A percentile compares a stretch with the other conserved stretches of the same genome.
phyloP scores from a whole-genome alignment of 2,113 vertebrate genomes.

The Peromyscus maniculatus region DNA sequence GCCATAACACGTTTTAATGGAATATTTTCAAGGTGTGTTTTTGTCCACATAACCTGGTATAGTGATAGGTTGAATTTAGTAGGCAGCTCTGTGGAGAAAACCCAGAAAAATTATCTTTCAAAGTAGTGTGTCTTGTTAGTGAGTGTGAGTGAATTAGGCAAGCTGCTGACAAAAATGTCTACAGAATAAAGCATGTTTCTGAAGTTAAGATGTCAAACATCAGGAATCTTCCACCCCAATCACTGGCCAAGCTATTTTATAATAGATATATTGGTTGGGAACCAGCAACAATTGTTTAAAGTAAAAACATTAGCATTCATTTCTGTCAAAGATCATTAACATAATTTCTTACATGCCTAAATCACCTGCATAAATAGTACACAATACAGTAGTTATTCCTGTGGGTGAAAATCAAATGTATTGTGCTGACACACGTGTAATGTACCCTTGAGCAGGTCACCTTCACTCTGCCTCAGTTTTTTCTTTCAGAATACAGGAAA shows the following conservation, averaged over 20 bases:
- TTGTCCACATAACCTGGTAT: neutral
- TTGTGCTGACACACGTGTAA: neutral
- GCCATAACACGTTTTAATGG: neutral
- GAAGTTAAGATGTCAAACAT: neutral
- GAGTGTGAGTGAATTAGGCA: neutral
- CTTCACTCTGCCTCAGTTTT: neutral
- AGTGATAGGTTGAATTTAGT: slow-evolving; percentile 30
- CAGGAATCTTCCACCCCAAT: neutral
- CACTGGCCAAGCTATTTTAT: neutral
- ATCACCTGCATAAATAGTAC: neutral
- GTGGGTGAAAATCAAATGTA: neutral
- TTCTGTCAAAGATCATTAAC: neutral
- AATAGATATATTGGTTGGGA: neutral
- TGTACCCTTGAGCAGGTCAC: neutral
- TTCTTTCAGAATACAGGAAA: neutral
- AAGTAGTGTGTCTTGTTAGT: slow-evolving; percentile 11
- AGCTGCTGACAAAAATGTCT: neutral
- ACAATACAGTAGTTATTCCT: neutral
- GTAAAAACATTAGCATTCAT: neutral
- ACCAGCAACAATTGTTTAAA: neutral
- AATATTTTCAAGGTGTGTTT: neutral
- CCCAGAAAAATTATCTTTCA: neutral
- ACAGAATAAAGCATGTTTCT: neutral
- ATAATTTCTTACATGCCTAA: neutral
- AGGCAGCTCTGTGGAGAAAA: neutral